Evolutionary conservation across 2,888 invertebrate genomes (phyloP), one percentile per base, ranked within the genome.

Genomic region (Smittia sp.): DNA sequence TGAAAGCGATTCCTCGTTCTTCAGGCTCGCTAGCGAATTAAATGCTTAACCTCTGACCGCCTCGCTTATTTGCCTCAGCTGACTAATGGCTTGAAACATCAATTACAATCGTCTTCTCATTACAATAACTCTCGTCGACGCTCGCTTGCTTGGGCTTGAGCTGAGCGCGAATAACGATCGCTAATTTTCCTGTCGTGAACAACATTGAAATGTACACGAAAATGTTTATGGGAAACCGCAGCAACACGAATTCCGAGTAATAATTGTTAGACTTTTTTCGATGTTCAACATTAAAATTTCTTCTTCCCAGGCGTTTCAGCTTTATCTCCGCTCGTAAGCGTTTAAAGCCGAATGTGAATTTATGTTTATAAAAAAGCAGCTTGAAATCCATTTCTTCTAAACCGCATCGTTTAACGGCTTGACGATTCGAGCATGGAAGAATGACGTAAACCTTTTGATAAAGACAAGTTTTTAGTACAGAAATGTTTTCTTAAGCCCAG

Each of bases 121-220:
- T 58, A 58, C 22, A 22, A 22, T 58, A 58, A 58, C 58, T 18
- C 18, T n/a, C n/a, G n/a, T 20, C 58, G 11, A 58, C 58, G 22
- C 6, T 46, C 11, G n/a, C 22, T 7, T 22, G n/a, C n/a, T n/a
- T n/a, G n/a, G n/a, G 58, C 58, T 13, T 6, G 6, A 20, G 58
- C 22, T 18, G 6, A 58, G 2, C 22, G 46, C 15, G 46, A 11
- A 46, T n/a, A 58, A 58, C 25, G 27, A 3, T 63, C 15, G 63
- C 63, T 63, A 63, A 63, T 63, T 27, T 63, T 63, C 63, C 63
- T 63, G 63, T 63, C 63, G 27, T 63, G 63, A 27, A 63, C 27
- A 63, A 25, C 27, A n/a, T 63, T 58, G 22, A 22, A 58, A 58
- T 58, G 22, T 22, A 58, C 46, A 46, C 46, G 46, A 46, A 46